A percentile compares a stretch with the other conserved stretches of the same genome.
phyloP scores from a whole-genome alignment of 23 tunicate species.

The Botrylloides violaceus region DNA sequence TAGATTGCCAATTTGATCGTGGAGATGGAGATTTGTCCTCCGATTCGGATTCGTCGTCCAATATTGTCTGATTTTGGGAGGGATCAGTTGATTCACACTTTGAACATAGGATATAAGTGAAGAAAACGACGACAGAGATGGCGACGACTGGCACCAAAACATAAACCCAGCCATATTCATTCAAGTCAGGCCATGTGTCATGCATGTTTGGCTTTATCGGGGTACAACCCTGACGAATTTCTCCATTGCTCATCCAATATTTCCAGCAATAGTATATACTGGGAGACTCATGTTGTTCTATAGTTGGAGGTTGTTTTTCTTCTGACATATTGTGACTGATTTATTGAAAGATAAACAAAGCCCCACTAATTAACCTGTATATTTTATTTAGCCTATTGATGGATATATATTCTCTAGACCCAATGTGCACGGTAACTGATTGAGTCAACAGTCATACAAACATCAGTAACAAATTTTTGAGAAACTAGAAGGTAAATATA shows the following conservation, averaged over 20 bases:
- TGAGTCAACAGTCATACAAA: too few relatives aligned
- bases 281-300: constrained; percentile 13
- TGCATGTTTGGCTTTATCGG: constrained; percentile 3
- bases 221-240: constrained; percentile 20
- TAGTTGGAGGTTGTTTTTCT: background rate
- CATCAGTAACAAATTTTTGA: too few relatives aligned
- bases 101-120: constrained; percentile 3
- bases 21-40: background rate
- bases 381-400: too few relatives aligned
- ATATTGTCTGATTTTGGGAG: background rate
- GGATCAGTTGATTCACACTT: background rate
- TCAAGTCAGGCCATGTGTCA: constrained; percentile 23
- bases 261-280: constrained; percentile 17
- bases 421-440: too few relatives aligned
- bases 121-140: constrained; percentile 1
- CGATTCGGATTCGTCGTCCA: constrained; percentile 5
- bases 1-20: background rate
- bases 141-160: constrained; percentile 10
- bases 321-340: constrained; percentile 12
- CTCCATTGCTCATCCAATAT: constrained; percentile 20
- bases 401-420: too few relatives aligned
- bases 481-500: too few relatives aligned
- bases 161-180: constrained; percentile 24
- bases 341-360: too few relatives aligned
- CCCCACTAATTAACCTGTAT: too few relatives aligned